Evolutionary conservation across 1,140 invertebrate species (phyloP).

Genomic region (Drosophila seguyi): DNA sequence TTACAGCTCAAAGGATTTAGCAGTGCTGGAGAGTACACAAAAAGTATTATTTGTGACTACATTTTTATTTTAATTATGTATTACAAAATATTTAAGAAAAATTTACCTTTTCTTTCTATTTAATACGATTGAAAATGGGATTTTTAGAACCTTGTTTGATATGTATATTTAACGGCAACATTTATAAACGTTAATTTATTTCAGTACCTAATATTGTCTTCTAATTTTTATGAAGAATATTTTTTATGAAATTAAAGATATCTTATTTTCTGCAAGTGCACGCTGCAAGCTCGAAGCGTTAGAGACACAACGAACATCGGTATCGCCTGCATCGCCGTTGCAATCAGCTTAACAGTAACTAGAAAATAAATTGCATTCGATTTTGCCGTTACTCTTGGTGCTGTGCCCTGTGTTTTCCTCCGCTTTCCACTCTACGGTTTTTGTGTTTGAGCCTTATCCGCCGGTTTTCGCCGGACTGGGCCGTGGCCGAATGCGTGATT

Average conservation of each 20-base stretch:
- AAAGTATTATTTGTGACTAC: too few relatives aligned
- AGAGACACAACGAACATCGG: conserved; percentile 28
- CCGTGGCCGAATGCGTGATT: conserved; percentile 74
- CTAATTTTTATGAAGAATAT: too few relatives aligned
- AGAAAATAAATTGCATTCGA: conserved; percentile 83
- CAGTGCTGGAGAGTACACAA: conserved; percentile 22
- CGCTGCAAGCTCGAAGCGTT: conserved; percentile 5
- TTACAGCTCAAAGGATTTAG: conserved; percentile 71
- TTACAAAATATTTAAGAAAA: background rate
- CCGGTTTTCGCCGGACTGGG: conserved; percentile 43
- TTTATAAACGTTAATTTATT: too few relatives aligned
- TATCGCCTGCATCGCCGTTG: conserved; percentile 57
- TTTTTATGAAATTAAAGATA: too few relatives aligned
- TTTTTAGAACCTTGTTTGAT: background rate
- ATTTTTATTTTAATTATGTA: background rate
- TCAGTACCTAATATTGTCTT: too few relatives aligned
- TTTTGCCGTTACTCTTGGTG: conserved; percentile 54
- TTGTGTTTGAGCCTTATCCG: conserved; percentile 46
- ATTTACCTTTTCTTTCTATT: background rate
- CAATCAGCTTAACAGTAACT: conserved; percentile 82
- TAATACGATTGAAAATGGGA: background rate
- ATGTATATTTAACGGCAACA: too few relatives aligned
- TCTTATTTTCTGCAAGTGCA: background rate
- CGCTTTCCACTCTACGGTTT: conserved; percentile 9
- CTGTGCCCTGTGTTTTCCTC: conserved; percentile 18